Evolutionary conservation across 2,113 vertebrate genomes (phyloP), one percentile per base, ranked within the genome.

Genomic region (Brachypteracias leptosomus): DNA sequence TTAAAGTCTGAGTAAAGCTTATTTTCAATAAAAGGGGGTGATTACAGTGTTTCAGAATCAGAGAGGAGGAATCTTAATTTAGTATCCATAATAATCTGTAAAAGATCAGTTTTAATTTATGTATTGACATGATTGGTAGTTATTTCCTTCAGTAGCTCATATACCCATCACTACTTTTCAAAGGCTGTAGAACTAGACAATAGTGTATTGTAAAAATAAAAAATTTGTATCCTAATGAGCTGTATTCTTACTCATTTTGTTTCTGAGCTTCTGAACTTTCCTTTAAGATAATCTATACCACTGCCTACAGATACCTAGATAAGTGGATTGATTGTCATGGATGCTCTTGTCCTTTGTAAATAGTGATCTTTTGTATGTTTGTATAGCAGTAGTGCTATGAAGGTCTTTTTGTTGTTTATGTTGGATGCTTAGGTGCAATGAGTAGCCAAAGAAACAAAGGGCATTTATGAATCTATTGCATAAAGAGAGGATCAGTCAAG

Each of bases 1-100:
- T 80, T 90, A 83, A 72, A 91, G 33, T 73, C 85, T 81, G 87
- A 93, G 21, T 84, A 73, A 77, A 83, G 51, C 68, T 92, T 89
- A 42, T 59, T 94, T 97, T 91, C 62, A 79, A 67, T 91, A 92
- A 91, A 74, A 10, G 11, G 25, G 75, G 51, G 59, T 88, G 4
- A 75, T 91, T 94, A 72, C 29, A 73, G 8, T 58, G 58, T 81
- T 92, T 89, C 76, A 55, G 49, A 85, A 85, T 88, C 63, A 3
- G 66, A 86, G 88, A 36, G 31, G 54, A 38, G 44, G 38, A 85
- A 46, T 79, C 24, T 49, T 96, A 40, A 40, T 86, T 58, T 77
- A 38, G 22, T 51, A 59, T 65, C 63, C 10, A 4, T 88, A 82
- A 72, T 74, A 55, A 67, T 71, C 65, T 6, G 33, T 3, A 68